Conservation (phyloP, 2,888 invertebrate genomes). For the Acleris holmiana region DNA sequence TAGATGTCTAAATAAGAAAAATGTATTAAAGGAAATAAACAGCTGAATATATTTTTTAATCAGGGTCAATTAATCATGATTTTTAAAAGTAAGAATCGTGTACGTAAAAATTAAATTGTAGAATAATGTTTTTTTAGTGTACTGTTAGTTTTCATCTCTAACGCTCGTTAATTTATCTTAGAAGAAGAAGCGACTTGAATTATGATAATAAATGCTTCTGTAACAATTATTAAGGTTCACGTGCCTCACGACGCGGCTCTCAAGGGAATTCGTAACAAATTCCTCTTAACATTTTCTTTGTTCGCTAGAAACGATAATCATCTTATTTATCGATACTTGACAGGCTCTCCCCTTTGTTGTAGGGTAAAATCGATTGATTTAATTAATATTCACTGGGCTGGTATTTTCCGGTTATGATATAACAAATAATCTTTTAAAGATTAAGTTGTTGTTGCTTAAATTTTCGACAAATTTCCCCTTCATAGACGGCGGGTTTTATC, state of each 20-base stretch:
- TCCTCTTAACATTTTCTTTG: constrained; percentile 47
- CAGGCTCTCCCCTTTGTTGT: constrained; percentile 43
- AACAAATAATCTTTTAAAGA: constrained; percentile 18
- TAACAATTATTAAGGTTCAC: constrained; percentile 46
- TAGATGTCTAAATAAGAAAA: no score
- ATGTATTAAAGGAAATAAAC: no score
- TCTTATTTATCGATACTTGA: constrained; percentile 49
- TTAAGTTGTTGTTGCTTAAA: constrained; percentile 3
- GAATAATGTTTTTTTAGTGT: neutral
- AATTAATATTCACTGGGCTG: constrained; percentile 42
- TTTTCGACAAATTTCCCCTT: neutral
- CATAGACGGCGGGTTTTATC: neutral
- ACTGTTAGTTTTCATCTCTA: constrained; percentile 22
- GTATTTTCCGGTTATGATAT: constrained; percentile 27
- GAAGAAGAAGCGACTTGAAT: constrained; percentile 14
- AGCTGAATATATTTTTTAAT: no score
- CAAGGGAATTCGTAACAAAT: constrained; percentile 42
- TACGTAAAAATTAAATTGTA: neutral
- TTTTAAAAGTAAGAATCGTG: neutral
- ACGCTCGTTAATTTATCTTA: neutral
- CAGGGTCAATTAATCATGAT: no score
- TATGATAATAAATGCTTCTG: constrained; percentile 33
- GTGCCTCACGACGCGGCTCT: constrained; percentile 28
- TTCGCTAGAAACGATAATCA: constrained; percentile 43
- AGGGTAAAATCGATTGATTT: constrained; percentile 45